These are phyloP conservation scores for Myxocyprinus asiaticus DNA, from an alignment of 2,113 vertebrate genomes.

Conservation along the genomic window DNA sequence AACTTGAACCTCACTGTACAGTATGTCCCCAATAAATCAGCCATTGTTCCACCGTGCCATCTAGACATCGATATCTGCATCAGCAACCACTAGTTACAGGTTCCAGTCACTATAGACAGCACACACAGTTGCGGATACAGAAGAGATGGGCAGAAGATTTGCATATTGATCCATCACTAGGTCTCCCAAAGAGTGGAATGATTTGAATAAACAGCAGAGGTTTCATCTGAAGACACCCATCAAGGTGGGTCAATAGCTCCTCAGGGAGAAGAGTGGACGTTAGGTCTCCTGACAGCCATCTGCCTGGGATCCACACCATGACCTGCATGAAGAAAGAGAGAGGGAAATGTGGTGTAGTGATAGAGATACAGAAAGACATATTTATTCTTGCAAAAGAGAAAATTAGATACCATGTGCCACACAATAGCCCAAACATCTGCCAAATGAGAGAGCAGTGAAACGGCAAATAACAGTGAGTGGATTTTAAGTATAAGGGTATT, in stretches of 20 bases:
- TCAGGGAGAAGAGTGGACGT: conserved; percentile 51
- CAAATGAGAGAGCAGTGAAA: conserved; percentile 26
- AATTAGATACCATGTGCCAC: not conserved
- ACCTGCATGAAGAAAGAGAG: conserved; percentile 58
- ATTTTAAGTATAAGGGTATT: not conserved
- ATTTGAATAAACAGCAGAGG: conserved; percentile 67
- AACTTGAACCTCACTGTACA: too few species aligned
- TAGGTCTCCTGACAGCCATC: conserved; percentile 52
- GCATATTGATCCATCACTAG: conserved; percentile 63
- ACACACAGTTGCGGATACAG: conserved; percentile 38
- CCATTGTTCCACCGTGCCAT: too few species aligned
- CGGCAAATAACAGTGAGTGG: not conserved
- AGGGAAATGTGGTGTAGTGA: not conserved
- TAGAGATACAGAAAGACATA: not conserved
- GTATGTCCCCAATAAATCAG: too few species aligned
- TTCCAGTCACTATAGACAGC: conserved; percentile 46
- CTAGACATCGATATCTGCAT: too few species aligned
- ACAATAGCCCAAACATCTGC: conserved; percentile 37
- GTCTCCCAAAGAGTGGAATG: conserved; percentile 51
- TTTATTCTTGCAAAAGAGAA: not conserved
- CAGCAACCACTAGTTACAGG: too few species aligned
- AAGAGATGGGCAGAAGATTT: conserved; percentile 53
- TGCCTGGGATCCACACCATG: conserved; percentile 38
- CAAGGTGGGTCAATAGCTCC: conserved; percentile 60
- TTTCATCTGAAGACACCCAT: conserved; percentile 60